Base-by-base conservation (phyloP, 2,888 invertebrate genomes). In the Eupithecia subumbrata region DNA sequence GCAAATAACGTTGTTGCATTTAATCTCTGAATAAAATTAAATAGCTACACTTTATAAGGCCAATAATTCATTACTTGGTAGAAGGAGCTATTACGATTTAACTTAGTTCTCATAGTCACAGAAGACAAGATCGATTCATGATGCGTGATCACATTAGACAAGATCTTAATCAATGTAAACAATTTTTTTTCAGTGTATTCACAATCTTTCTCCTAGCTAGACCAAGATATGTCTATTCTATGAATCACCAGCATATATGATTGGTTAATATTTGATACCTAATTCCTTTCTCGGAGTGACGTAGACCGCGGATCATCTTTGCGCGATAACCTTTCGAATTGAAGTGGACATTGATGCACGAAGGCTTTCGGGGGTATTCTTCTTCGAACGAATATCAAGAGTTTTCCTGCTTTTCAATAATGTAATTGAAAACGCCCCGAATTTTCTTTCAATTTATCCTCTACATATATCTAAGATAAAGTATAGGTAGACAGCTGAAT, bases 261-360 rank as follows among this genome's bases (percentile, higher is more conserved):
- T 60, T 14, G 60, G 25, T 60, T 14, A 25, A 25, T 60, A 60
- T 25, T 25, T 60, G 7, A 60, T 60, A 60, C 9, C 25, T 25
- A 60, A 60, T 60, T 25, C 60, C 60, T 5, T 60, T 25, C 25
- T 25, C 60, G 60, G 11, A 60, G 25, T 12, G 56, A 22, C 5
- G 25, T 60, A 60, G 25, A 64, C 64, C 34, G 40, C 37, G 40
- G 40, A 11, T 40, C n/a, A 67, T n/a, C 37, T 67, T 67, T 67
- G 66, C 37, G n/a, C 37, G 66, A 66, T 66, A n/a, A 37, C 11
- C 40, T 34, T 37, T 40, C 37, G 22, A 67, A 67, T 67, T 67
- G 37, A 22, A 67, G 40, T 67, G 37, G 66, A 67, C 66, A 66
- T 52, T 56, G 56, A 56, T 22, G 60, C 22, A 60, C 22, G 66